Evolutionary conservation across 1,140 invertebrate species (phyloP), one percentile per base, ranked within the genome.

Genomic region (Tetramorium parvispinum): DNA sequence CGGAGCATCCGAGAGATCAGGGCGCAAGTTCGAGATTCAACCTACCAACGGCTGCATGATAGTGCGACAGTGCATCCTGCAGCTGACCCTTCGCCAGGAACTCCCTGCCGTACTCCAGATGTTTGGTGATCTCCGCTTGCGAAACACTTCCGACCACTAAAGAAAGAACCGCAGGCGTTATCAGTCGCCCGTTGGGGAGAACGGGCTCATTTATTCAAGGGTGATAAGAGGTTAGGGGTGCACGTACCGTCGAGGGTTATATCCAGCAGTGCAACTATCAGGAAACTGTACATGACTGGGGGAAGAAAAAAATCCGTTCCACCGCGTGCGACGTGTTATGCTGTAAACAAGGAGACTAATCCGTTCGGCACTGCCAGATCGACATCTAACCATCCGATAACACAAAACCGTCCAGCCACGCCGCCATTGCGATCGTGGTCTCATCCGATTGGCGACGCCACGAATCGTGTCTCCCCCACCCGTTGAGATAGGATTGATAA

Each of bases 41-140:
- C 97, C 96, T 95, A 99, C 98, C 98, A 92, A 99, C 98, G 90
- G 99, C 99, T 79, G 98, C 98, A 96, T 99, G 99, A 96, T 99
- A 99, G 94, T 99, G 99, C 66, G 98, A 98, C 40, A 99, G 95
- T 0, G 99, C 99, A 96, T 99, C 99, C 66, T 98, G 97, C 71
- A 99, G 96, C 94, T 99, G 98, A 63, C 99, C 99, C 89, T 97
- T 97, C 8, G 98, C 97, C 88, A 99, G 95, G 93, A 99, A 97
- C 91, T 98, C 97, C 94, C 97, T 98, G 1, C 99, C 99, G 94
- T 99, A 96, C 94, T 99, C 98, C 93, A 99, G 96, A 96, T 99
- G 99, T 92, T 97, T 98, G 91, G 99, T 97, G 61, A 99, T 97
- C 94, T 99, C 98, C 46, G 96, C 96, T 89, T 96, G 96, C 89